Evolutionary conservation across 2,113 vertebrate species (phyloP).

Genomic region (Phaethon lepturus): DNA sequence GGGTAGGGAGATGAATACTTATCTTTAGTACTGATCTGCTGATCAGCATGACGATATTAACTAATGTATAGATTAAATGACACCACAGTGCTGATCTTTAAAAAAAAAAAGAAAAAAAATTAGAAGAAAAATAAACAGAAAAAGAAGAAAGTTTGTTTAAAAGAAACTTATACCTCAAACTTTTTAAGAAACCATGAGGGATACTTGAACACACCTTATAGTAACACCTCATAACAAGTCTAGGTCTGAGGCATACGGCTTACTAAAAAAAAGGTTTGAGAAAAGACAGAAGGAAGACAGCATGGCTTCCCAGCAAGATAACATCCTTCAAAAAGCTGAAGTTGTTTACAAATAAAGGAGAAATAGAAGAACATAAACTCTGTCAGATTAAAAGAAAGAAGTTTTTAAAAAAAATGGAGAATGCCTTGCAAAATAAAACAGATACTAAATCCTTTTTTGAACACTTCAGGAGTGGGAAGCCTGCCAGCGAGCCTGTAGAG

Average conservation of each 20-base stretch:
- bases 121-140: not conserved
- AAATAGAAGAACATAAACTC: not conserved
- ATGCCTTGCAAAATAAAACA: not conserved
- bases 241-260: not conserved
- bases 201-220: not conserved
- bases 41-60: not conserved
- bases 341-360: not conserved
- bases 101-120: not conserved
- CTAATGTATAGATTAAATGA: not conserved
- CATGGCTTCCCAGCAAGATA: not conserved
- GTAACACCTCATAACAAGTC: not conserved
- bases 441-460: not conserved
- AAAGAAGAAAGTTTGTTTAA: not conserved
- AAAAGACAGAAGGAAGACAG: not conserved
- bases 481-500: not conserved
- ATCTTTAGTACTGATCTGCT: not conserved
- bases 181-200: not conserved
- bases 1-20: rapidly evolving
- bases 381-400: not conserved
- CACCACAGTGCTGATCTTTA: not conserved
- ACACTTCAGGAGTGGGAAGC: not conserved
- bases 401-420: not conserved
- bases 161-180: not conserved
- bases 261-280: not conserved
- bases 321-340: not conserved